Evolutionary conservation across 2,888 invertebrate species (phyloP).

Genomic region (Lamellibrachia columna): DNA sequence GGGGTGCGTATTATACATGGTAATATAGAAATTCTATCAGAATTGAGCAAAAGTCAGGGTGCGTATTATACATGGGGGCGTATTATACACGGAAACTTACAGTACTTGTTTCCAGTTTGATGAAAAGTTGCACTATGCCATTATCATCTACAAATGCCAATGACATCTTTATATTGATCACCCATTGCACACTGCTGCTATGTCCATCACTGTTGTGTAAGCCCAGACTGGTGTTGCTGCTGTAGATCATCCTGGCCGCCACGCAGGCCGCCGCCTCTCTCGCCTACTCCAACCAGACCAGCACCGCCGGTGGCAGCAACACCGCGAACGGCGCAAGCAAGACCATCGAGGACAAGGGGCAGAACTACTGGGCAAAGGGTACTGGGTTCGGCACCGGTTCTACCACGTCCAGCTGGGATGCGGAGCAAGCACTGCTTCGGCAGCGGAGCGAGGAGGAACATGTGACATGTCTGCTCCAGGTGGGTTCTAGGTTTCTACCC

Average conservation of each 20-base stretch:
- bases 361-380: conserved; percentile 88
- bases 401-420: conserved; percentile 95
- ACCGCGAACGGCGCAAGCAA: conserved; percentile 25
- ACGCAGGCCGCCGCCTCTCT: conserved; percentile 50
- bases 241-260: conserved; percentile 56
- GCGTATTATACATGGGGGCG: too few relatives aligned
- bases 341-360: conserved; percentile 57
- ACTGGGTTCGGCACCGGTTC: conserved; percentile 97
- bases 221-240: conserved; percentile 23
- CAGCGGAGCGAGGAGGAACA: conserved; percentile 94
- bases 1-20: too few relatives aligned
- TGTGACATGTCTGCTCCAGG: conserved; percentile 80
- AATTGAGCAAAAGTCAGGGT: too few relatives aligned
- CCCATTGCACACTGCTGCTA: background rate
- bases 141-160: too few relatives aligned
- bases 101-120: too few relatives aligned
- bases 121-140: too few relatives aligned
- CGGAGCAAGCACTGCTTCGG: conserved; percentile 89
- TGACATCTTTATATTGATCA: background rate
- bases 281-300: conserved; percentile 64
- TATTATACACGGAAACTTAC: too few relatives aligned
- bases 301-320: conserved; percentile 56
- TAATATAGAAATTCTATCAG: too few relatives aligned
- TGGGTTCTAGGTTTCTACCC: conserved; percentile 27
- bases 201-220: background rate